These are phyloP conservation scores for Podarcis siculus DNA, from an alignment of 2,797 vertebrate species.

Conservation along the genomic window DNA sequence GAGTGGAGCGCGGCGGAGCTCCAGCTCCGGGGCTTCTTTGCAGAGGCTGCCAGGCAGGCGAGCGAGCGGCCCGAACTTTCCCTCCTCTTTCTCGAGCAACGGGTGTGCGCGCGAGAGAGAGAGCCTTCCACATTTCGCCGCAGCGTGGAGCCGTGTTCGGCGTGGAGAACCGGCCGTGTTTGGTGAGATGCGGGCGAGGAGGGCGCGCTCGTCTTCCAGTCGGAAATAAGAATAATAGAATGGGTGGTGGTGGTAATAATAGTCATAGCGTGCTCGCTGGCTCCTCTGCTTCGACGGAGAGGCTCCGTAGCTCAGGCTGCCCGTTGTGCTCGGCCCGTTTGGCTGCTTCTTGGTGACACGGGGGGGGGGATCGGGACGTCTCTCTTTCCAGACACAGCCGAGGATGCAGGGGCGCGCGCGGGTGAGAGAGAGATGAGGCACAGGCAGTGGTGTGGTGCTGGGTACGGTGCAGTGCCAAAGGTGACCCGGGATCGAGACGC, in stretches of 20 bases:
- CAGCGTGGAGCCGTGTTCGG: not conserved
- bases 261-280: not conserved
- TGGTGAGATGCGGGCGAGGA: not conserved
- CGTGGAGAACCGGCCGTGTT: not conserved
- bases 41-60: not conserved
- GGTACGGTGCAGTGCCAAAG: not conserved
- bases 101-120: too few relatives aligned
- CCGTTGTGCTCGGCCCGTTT: too few relatives aligned
- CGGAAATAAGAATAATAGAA: too few relatives aligned
- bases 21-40: not conserved
- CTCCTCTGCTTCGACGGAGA: not conserved
- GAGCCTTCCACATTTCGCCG: not conserved
- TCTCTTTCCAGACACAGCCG: not conserved
- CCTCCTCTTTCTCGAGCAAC: not conserved
- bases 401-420: not conserved
- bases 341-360: not conserved
- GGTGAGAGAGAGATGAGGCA: not conserved
- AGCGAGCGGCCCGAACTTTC: slow-evolving; percentile 7
- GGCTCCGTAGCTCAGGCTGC: not conserved
- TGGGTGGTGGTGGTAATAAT: too few relatives aligned
- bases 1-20: not conserved
- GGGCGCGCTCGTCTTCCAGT: not conserved
- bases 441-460: not conserved
- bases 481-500: not conserved
- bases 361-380: not conserved